Evolutionary conservation across 2,113 vertebrate genomes (phyloP).

Genomic region (Prunella fulvescens): DNA sequence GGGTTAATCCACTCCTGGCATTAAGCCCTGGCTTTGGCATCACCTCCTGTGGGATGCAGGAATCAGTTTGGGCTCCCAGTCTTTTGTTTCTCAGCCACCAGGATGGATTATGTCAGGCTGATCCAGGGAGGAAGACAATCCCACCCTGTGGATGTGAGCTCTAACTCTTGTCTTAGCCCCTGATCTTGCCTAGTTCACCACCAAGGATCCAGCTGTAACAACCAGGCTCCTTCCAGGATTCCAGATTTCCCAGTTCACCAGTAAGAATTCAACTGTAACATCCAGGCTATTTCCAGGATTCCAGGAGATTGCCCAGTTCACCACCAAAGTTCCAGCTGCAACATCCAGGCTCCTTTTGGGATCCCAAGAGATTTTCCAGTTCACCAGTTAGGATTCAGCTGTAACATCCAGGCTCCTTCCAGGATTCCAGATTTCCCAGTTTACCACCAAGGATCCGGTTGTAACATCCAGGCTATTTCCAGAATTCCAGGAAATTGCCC

Average conservation of each 20-base stretch:
- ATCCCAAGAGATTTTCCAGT: background rate
- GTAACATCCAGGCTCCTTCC: fast-evolving
- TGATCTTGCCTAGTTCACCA: background rate
- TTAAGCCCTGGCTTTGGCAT: background rate
- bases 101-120: background rate
- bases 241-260: background rate
- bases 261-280: background rate
- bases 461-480: fast-evolving
- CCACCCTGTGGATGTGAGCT: background rate
- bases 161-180: background rate
- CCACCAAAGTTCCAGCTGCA: fast-evolving
- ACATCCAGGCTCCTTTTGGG: background rate
- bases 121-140: background rate
- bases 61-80: background rate
- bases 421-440: background rate
- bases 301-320: background rate
- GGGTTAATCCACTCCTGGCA: background rate
- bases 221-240: background rate
- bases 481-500: fast-evolving
- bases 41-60: background rate
- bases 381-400: background rate
- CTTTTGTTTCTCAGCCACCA: background rate
- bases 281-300: background rate
- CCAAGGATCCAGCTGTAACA: background rate
- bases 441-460: fast-evolving